A percentile compares a stretch with the other conserved stretches of the same genome.
phyloP scores from a whole-genome alignment of 64 coral and sea anemone species.

The Orbicella faveolata region DNA sequence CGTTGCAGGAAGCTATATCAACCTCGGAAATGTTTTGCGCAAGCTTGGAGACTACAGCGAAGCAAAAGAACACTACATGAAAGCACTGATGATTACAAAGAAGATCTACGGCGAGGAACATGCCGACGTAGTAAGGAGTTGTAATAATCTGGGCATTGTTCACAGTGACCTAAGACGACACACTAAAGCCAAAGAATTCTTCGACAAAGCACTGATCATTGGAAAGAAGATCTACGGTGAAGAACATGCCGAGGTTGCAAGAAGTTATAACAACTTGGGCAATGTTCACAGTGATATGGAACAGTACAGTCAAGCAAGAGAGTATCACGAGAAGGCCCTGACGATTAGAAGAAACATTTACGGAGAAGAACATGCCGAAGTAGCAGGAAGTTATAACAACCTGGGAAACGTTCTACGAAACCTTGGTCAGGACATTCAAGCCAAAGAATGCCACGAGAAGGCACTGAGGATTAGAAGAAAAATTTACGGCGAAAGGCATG shows the following conservation, averaged over 20 bases:
- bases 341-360: background rate
- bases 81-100: constrained; percentile 15
- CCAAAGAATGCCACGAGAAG: constrained; percentile 20
- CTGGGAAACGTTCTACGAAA: background rate
- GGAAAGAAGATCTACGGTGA: background rate
- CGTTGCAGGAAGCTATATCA: background rate
- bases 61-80: constrained; percentile 9
- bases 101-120: background rate
- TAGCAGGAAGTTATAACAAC: background rate
- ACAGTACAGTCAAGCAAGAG: background rate
- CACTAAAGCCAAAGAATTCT: background rate
- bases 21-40: constrained; percentile 2
- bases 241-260: background rate
- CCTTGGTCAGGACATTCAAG: background rate
- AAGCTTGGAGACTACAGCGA: background rate
- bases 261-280: background rate
- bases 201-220: background rate
- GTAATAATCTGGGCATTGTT: background rate
- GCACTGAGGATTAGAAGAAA: background rate
- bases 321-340: background rate
- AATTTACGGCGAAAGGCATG: background rate
- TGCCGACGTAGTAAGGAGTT: background rate
- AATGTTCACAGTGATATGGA: background rate
- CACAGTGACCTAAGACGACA: background rate
- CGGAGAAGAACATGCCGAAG: background rate